Conservation (phyloP, 2,888 invertebrate genomes). For the Allolobophora icterica region DNA sequence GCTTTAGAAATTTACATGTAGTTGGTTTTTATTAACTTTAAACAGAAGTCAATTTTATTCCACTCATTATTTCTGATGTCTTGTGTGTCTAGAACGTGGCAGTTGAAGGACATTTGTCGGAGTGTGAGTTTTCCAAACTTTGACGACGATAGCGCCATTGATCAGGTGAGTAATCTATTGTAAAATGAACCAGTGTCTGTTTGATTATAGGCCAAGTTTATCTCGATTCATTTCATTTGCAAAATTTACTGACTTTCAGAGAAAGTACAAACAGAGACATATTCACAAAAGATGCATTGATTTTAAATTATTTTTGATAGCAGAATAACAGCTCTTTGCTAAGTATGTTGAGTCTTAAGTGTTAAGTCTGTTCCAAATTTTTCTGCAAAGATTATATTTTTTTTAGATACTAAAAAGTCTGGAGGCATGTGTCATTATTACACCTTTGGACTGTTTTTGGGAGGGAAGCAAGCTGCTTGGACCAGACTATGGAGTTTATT, state of each 20-base stretch:
- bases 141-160: slow-evolving; percentile 78
- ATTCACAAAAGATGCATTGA: background rate
- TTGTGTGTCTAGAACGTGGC: slow-evolving; percentile 79
- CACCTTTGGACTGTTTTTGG: slow-evolving; percentile 99
- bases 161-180: slow-evolving; percentile 52
- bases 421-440: slow-evolving; percentile 95
- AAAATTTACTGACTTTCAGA: background rate
- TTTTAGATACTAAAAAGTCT: slow-evolving; percentile 86
- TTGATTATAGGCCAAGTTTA: background rate
- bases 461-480: slow-evolving; percentile 95
- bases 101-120: slow-evolving; percentile 92
- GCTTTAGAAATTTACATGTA: background rate
- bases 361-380: background rate
- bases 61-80: background rate
- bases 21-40: background rate
- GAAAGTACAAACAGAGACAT: background rate
- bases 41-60: no score
- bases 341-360: background rate
- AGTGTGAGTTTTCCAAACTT: slow-evolving; percentile 89
- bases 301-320: background rate
- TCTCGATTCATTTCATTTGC: background rate
- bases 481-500: slow-evolving; percentile 68
- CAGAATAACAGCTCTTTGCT: background rate
- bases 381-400: background rate
- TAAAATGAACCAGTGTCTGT: background rate